These are phyloP conservation scores for Podabrus alpinus DNA, from an alignment of 2,888 invertebrate species.

Conservation along the genomic window DNA sequence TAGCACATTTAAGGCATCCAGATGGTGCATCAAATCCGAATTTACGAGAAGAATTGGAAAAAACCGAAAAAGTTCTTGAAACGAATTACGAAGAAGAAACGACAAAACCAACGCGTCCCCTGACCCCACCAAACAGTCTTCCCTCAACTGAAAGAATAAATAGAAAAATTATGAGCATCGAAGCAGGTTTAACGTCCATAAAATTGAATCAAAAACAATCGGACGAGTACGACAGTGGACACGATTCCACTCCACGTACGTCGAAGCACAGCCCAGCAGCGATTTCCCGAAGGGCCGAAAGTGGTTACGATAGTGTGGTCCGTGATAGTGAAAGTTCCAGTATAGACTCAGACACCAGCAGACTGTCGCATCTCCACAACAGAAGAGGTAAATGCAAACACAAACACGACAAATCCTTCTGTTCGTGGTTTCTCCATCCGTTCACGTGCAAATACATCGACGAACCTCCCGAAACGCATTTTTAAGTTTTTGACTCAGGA, in stretches of 20 bases:
- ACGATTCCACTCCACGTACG: constrained; percentile 81
- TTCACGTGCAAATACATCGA: constrained; percentile 79
- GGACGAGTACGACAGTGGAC: constrained; percentile 82
- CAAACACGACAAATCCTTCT: constrained; percentile 70
- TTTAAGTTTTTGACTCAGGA: constrained; percentile 44
- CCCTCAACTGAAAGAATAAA: constrained; percentile 68
- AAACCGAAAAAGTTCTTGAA: constrained; percentile 42
- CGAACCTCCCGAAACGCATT: constrained; percentile 56
- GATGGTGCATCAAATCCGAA: constrained; percentile 94
- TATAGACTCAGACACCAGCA: constrained; percentile 71
- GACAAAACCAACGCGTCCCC: constrained; percentile 54
- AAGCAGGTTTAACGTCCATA: constrained; percentile 67
- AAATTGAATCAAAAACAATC: constrained; percentile 60
- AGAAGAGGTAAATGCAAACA: constrained; percentile 67
- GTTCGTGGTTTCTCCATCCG: constrained; percentile 76
- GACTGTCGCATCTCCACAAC: constrained; percentile 54
- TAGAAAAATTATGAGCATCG: constrained; percentile 64
- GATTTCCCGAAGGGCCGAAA: constrained; percentile 80
- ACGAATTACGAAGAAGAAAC: constrained; percentile 41
- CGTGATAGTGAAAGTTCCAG: constrained; percentile 88
- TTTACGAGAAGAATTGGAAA: constrained; percentile 69
- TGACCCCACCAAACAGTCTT: constrained; percentile 63
- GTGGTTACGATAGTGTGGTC: constrained; percentile 90
- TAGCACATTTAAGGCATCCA: constrained; percentile 80
- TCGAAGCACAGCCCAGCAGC: constrained; percentile 81